phyloP scores from a whole-genome alignment of 2,888 invertebrate genomes.

The Mimumesa dahlbomi region DNA sequence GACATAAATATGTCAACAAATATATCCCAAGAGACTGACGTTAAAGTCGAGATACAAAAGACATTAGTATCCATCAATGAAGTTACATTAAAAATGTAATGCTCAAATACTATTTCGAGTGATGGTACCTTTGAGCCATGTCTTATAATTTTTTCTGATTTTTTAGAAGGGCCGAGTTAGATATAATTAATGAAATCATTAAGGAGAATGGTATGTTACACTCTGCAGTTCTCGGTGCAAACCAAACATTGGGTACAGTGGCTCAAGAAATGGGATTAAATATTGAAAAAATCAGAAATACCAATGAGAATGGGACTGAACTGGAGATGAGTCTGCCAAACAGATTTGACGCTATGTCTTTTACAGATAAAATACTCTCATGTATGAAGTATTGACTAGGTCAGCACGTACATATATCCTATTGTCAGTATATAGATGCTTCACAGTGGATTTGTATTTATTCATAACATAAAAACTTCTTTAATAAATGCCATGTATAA shows the following conservation, averaged over 20 bases:
- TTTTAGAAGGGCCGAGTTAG: constrained; percentile 64
- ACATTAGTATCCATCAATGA: constrained; percentile 42
- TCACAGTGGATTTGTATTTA: too few species aligned
- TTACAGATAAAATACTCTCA: background rate
- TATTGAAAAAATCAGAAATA: constrained; percentile 18
- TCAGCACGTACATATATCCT: too few species aligned
- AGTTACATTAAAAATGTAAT: constrained; percentile 54
- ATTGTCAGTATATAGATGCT: too few species aligned
- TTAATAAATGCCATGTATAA: too few species aligned
- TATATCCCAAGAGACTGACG: background rate
- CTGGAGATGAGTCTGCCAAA: background rate
- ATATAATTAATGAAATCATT: constrained; percentile 58
- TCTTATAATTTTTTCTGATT: too few species aligned
- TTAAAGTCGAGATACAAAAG: constrained; percentile 37
- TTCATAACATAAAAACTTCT: too few species aligned
- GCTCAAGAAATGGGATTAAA: constrained; percentile 43
- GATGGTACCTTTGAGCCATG: too few species aligned
- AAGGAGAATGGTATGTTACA: constrained; percentile 56
- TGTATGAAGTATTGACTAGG: too few species aligned
- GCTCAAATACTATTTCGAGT: background rate
- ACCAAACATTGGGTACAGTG: constrained; percentile 39
- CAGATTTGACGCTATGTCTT: too few species aligned
- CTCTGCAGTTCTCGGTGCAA: constrained; percentile 47
- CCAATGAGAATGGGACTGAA: background rate
- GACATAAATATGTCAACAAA: background rate